Evolutionary conservation across 2,113 vertebrate species (phyloP), one percentile per base, ranked within the genome.

Genomic region (Syngnathus floridae): DNA sequence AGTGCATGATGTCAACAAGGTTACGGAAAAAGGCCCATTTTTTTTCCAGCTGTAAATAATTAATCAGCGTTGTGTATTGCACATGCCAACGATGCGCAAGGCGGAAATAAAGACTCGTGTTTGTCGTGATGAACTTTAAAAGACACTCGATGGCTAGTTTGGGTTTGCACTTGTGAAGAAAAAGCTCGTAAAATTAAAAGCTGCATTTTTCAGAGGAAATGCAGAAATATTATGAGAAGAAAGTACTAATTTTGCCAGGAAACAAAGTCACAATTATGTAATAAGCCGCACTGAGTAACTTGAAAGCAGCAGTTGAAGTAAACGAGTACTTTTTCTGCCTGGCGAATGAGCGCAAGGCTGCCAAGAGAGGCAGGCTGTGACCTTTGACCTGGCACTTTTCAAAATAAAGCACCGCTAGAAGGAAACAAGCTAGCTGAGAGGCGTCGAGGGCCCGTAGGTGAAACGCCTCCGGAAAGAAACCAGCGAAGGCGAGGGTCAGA

Each of bases 401-500:
- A 70, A 77, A 84, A 81, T 82, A 79, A 84, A 78, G 72, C 73
- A 82, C 74, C 65, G 62, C 71, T 63, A 13, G 21, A 45, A 64
- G 74, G 63, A 67, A 71, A 67, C 63, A 67, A 71, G 71, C 70
- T 64, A 38, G 40, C 38, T 70, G 65, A 72, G 72, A 75, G 70
- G 69, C 57, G 79, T 17, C 41, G 64, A 79, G 72, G 72, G 70
- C n/a, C 69, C 57, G 36, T 43, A 63, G 80, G 77, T 69, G 70
- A 79, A 72, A 79, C 80, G 87, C 84, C 86, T 88, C 60, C 70
- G 84, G 87, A 85, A 86, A 65, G 76, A 71, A 84, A 71, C 38
- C 11, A 14, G 11, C 6, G 17, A 40, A 11, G 12, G 12, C 21
- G n/a, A 65, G 64, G 76, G 81, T 82, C 77, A 72, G 80, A 84